Evolutionary conservation across 2,113 vertebrate genomes (phyloP).

Genomic region (Thomomys bottae): DNA sequence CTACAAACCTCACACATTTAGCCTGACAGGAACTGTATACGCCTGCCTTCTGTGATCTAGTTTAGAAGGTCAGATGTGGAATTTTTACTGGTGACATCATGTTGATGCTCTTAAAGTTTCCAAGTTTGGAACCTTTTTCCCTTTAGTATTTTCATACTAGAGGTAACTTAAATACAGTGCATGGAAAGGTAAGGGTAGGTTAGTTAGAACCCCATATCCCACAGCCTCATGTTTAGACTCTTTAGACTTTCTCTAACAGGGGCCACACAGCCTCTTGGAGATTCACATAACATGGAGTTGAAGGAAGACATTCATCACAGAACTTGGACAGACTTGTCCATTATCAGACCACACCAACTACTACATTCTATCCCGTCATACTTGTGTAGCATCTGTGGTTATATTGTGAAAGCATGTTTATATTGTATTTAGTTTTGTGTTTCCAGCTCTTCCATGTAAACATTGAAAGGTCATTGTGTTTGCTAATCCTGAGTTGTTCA

Average conservation of each 20-base stretch:
- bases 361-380: neutral
- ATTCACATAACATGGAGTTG: neutral
- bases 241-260: neutral
- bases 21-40: neutral
- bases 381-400: too few species aligned
- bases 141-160: neutral
- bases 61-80: neutral
- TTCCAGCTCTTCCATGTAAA: neutral
- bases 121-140: neutral
- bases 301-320: neutral
- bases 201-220: neutral
- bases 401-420: neutral
- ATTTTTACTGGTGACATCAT: neutral
- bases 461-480: conserved; percentile 42
- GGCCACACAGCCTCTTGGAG: neutral
- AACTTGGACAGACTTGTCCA: neutral
- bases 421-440: neutral
- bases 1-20: neutral
- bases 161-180: neutral
- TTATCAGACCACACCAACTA: neutral
- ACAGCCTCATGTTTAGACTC: neutral
- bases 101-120: neutral
- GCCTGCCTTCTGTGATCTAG: neutral
- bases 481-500: neutral
- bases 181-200: neutral